These are phyloP conservation scores for Chamaetylas fuelleborni DNA, from an alignment of 2,113 vertebrate genomes.

Conservation along the genomic window DNA sequence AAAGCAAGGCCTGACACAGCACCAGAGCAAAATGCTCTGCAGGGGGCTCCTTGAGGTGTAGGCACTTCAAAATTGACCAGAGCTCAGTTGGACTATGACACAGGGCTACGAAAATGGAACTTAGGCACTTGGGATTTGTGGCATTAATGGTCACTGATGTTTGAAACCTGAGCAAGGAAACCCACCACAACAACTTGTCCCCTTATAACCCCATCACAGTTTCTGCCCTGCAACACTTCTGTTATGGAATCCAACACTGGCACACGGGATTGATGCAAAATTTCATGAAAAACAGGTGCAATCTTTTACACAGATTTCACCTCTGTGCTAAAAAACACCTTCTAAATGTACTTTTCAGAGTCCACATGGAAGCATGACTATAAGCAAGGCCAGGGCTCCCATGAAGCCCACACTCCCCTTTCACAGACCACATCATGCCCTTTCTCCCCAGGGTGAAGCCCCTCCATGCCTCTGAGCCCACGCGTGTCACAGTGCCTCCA, in stretches of 20 bases:
- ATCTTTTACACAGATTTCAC: not conserved
- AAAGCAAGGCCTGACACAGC: not conserved
- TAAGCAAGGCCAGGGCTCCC: not conserved
- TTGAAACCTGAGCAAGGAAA: not conserved
- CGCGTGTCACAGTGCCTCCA: accelerated
- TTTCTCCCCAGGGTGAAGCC: not conserved
- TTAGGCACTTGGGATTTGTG: not conserved
- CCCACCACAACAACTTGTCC: not conserved
- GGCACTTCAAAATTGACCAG: not conserved
- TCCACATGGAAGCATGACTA: not conserved
- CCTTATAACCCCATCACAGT: not conserved
- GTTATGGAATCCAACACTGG: not conserved
- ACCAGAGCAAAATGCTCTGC: not conserved
- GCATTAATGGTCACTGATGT: not conserved
- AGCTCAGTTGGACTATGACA: not conserved
- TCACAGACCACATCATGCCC: not conserved
- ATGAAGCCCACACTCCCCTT: not conserved
- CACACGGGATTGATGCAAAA: not conserved
- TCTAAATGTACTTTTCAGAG: not conserved
- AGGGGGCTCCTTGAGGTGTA: not conserved
- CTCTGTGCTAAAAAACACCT: not conserved
- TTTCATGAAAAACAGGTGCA: not conserved
- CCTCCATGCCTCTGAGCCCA: not conserved
- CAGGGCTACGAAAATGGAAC: not conserved
- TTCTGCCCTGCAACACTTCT: not conserved